Evolutionary conservation across 2,113 vertebrate species (phyloP).

Genomic region (Eurystomus gularis): DNA sequence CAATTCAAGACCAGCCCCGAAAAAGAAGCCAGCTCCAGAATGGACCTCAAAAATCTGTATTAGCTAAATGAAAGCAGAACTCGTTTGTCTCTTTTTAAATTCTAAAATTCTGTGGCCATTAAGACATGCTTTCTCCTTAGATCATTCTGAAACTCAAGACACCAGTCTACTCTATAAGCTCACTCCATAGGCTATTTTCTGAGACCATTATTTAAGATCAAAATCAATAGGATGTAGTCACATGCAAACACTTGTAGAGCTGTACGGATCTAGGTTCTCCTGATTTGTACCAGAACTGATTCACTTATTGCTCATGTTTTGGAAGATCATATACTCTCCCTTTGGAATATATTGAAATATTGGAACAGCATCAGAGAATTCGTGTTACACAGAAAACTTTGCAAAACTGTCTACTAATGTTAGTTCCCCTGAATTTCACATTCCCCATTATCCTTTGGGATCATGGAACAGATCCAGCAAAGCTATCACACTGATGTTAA

Average conservation of each 20-base stretch:
- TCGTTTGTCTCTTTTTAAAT: too few relatives aligned
- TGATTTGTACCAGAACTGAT: neutral
- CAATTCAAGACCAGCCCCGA: neutral
- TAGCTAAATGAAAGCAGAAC: neutral
- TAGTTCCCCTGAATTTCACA: neutral
- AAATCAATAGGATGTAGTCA: neutral
- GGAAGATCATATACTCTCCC: neutral
- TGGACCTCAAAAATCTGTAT: neutral
- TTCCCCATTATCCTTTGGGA: neutral
- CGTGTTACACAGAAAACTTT: neutral
- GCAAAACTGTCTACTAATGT: neutral
- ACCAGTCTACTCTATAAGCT: neutral
- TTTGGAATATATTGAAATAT: neutral
- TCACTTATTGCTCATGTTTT: neutral
- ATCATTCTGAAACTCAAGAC: neutral
- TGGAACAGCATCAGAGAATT: neutral
- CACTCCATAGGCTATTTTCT: neutral
- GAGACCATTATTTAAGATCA: neutral
- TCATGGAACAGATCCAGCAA: neutral
- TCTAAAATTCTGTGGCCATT: neutral
- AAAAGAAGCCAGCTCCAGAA: neutral
- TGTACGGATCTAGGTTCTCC: neutral
- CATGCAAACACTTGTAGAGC: neutral
- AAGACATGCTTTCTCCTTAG: neutral
- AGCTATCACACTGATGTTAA: neutral